Percentiles rank a stretch among this genome's conserved stretches.
These are phyloP conservation scores for Notarius quadriscutis DNA, from an alignment of 2,113 vertebrate species.

Conservation along the genomic window DNA sequence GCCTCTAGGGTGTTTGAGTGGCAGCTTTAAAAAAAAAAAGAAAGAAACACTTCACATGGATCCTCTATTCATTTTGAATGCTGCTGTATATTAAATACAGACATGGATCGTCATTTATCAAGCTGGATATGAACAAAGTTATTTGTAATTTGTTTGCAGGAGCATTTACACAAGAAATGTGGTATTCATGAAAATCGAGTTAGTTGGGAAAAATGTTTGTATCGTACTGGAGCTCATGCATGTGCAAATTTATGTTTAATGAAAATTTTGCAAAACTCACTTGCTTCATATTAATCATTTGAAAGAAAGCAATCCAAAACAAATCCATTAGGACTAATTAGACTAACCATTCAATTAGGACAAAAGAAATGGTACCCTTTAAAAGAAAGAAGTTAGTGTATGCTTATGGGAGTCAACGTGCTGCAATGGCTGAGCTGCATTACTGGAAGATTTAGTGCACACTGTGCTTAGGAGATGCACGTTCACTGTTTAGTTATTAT, in stretches of 20 bases:
- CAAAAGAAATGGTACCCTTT: neutral
- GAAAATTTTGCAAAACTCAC: neutral
- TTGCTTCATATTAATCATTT: slow-evolving; percentile 1
- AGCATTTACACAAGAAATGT: neutral
- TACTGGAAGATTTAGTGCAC: slow-evolving; percentile 1
- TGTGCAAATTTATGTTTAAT: neutral
- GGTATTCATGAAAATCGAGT: slow-evolving; percentile 1
- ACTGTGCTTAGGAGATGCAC: neutral
- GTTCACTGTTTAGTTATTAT: neutral
- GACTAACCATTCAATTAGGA: slow-evolving; percentile 1
- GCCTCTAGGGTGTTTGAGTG: slow-evolving; percentile 34
- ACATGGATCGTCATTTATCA: neutral
- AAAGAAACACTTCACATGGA: slow-evolving; percentile 2
- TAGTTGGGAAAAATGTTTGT: neutral
- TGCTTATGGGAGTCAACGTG: neutral
- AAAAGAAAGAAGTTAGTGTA: neutral
- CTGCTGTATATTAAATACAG: slow-evolving; percentile 46
- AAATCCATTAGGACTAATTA: slow-evolving; percentile 1
- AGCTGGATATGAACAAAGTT: neutral
- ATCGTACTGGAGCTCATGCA: neutral
- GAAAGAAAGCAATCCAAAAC: slow-evolving; percentile 4
- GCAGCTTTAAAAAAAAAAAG: slow-evolving; percentile 46
- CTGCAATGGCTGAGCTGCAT: neutral
- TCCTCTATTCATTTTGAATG: slow-evolving; percentile 40
- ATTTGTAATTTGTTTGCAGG: slow-evolving; percentile 7